Percentiles rank a stretch among this genome's conserved stretches.
These are phyloP conservation scores for Zelostemma sp. DNA, from an alignment of 1,140 invertebrate species.

Conservation along the genomic window DNA sequence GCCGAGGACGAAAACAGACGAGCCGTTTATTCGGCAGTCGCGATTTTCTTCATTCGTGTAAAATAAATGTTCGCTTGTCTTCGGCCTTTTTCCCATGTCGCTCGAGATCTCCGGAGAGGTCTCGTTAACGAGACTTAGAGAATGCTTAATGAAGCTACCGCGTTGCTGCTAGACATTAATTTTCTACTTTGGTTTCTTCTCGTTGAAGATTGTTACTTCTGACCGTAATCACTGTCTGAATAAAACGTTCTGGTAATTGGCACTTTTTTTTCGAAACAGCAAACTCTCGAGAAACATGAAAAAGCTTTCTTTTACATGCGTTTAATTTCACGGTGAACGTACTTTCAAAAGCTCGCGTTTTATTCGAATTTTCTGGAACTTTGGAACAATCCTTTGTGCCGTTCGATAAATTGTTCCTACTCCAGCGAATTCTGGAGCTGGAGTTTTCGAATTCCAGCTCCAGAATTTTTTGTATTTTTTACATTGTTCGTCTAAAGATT, in stretches of 20 bases:
- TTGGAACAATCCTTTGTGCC: too few species aligned
- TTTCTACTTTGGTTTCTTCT: conserved; percentile 33
- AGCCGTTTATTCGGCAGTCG: conserved; percentile 40
- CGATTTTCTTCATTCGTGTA: conserved; percentile 32
- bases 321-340: neutral
- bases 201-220: conserved; percentile 12
- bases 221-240: conserved; percentile 21
- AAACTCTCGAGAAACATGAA: neutral
- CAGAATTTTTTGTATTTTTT: too few species aligned
- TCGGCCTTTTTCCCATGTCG: conserved; percentile 26
- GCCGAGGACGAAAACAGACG: conserved; percentile 25
- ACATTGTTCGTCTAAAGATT: too few species aligned
- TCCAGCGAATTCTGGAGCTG: too few species aligned
- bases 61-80: conserved; percentile 15
- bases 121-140: conserved; percentile 41
- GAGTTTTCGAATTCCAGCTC: too few species aligned
- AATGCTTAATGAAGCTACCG: conserved; percentile 33
- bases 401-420: too few species aligned
- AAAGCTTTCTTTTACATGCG: neutral
- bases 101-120: conserved; percentile 31
- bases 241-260: conserved; percentile 24
- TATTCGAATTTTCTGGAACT: too few species aligned
- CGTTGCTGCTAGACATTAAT: conserved; percentile 23
- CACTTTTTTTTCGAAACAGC: conserved; percentile 3
- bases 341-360: too few species aligned